Conservation (phyloP, 2,797 vertebrate genomes). For the Epinephelus coioides region DNA sequence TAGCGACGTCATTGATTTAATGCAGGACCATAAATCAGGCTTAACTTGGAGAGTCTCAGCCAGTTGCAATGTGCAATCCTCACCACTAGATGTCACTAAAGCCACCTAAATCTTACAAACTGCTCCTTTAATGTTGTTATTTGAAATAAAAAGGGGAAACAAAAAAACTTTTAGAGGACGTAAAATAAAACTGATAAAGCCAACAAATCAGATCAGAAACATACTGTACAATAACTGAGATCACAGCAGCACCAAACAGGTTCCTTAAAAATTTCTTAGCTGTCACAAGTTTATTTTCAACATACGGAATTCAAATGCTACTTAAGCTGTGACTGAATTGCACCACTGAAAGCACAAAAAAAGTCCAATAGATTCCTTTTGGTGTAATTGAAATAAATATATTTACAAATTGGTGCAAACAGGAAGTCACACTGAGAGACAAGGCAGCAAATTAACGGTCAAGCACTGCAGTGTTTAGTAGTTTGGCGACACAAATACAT, state of each 20-base stretch:
- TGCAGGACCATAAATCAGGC: too few species aligned
- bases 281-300: slow-evolving; percentile 4
- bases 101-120: too few species aligned
- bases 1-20: too few species aligned
- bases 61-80: too few species aligned
- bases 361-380: neutral
- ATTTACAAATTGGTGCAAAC: slow-evolving; percentile 67
- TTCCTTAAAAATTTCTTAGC: neutral
- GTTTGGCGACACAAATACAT: slow-evolving; percentile 5
- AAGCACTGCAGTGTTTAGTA: neutral
- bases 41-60: too few species aligned
- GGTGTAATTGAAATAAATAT: slow-evolving; percentile 13
- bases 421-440: slow-evolving; percentile 62
- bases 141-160: too few species aligned
- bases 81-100: too few species aligned
- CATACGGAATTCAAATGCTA: neutral
- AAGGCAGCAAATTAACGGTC: neutral
- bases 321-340: neutral
- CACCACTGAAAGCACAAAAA: neutral
- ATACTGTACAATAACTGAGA: neutral
- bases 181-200: neutral
- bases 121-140: too few species aligned
- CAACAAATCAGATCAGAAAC: neutral
- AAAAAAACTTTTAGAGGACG: too few species aligned
- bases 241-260: neutral